A percentile compares a stretch with the other conserved stretches of the same genome.
These are phyloP conservation scores for Pseudonaja textilis DNA, from an alignment of 2,113 vertebrate species.

Conservation along the genomic window DNA sequence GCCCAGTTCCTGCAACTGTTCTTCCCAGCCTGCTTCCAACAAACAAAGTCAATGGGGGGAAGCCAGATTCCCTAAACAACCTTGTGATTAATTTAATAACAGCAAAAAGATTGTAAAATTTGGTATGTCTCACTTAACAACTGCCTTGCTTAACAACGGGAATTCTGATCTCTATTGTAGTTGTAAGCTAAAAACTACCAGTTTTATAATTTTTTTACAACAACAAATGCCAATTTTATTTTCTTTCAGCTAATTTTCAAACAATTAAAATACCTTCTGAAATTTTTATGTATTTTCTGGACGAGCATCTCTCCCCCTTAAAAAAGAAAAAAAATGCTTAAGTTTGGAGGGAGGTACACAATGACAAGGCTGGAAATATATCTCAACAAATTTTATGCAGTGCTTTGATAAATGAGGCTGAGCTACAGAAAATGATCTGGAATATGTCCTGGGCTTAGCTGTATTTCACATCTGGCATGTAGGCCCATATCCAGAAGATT, in stretches of 20 bases:
- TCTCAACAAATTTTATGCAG: background rate
- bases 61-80: background rate
- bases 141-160: background rate
- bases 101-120: background rate
- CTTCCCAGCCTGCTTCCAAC: too few relatives aligned
- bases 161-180: background rate
- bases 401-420: background rate
- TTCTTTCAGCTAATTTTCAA: background rate
- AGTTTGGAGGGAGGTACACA: background rate
- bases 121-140: background rate
- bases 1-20: too few relatives aligned
- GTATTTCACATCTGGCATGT: background rate
- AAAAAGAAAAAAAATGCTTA: background rate
- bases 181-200: background rate
- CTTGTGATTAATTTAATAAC: background rate
- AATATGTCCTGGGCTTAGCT: background rate
- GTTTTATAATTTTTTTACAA: background rate
- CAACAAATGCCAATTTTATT: background rate
- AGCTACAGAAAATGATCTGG: background rate
- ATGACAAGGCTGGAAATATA: background rate
- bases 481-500: background rate
- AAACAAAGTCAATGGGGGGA: too few relatives aligned
- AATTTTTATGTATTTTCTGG: background rate
- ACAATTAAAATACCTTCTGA: background rate
- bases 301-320: background rate